Evolutionary conservation across 1,140 invertebrate genomes (phyloP), one percentile per base, ranked within the genome.

Genomic region (Trichonephila clavipes): DNA sequence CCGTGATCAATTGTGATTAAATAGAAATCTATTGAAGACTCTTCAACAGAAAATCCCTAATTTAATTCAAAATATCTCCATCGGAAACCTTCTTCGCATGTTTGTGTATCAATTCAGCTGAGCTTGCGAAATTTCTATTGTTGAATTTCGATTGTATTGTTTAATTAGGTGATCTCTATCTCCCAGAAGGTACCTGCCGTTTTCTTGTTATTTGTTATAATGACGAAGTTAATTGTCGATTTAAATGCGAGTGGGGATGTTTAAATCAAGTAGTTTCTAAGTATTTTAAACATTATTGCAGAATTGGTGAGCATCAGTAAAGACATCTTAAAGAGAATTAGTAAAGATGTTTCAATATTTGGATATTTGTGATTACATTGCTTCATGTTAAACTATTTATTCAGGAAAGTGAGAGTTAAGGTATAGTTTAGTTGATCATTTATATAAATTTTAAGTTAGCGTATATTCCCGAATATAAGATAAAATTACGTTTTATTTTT

Each of bases 11-110:
- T 58, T 58, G 44, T 85, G 82, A 59, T 51, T 85, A 85, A 85
- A 85, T 85, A 21, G 72, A 77, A 77, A 77, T 77, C 28, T 77
- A 77, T 77, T 77, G 72, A 77, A 77, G 28, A 77, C 72, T 77
- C 72, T 77, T 77, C 28, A 77, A 40, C 72, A 77, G 16, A 18
- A 12, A 77, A 19, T 77, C 24, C 34, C 72, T 77, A 77, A 77
- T 77, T 77, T 77, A 77, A 77, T 77, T 77, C 72, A 77, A 77
- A 77, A 77, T 77, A 77, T 77, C 28, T 7, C 14, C 66, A 12
- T 69, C 66, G 24, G 66, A 69, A 40, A 16, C 72, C 10, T 28
- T 28, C 16, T 77, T 40, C 24, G 5, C 10, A 8, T 40, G 18
- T 34, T 34, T 34, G 72, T 14, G 16, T 40, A 28, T 40, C 72